phyloP scores from a whole-genome alignment of 2,113 vertebrate genomes.

The Macquaria ambigua region DNA sequence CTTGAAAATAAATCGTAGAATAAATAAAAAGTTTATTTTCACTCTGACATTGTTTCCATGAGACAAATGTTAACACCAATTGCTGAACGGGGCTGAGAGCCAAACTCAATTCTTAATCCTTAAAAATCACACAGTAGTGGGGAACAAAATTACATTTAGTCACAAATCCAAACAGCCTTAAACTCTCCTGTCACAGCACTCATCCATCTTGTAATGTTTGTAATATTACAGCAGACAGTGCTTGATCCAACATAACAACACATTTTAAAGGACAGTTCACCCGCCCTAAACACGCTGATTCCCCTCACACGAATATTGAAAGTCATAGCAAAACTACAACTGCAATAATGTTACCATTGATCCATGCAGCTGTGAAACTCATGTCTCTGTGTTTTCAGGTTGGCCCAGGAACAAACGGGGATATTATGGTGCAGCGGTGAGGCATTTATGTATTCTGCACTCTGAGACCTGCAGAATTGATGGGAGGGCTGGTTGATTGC shows the following conservation, averaged over 20 bases:
- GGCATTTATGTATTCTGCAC: constrained; percentile 51
- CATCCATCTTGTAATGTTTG: not conserved
- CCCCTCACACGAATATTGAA: not conserved
- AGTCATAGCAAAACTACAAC: not conserved
- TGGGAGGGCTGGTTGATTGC: constrained; percentile 58
- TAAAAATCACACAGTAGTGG: not conserved
- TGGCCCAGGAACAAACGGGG: constrained; percentile 35
- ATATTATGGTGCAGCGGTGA: constrained; percentile 20
- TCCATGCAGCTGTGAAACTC: constrained; percentile 4
- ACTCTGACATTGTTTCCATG: not conserved
- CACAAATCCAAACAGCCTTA: not conserved
- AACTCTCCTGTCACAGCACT: not conserved
- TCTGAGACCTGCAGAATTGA: constrained; percentile 60
- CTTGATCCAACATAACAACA: not conserved
- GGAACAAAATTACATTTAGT: not conserved
- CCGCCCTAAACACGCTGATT: not conserved
- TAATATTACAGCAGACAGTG: not conserved
- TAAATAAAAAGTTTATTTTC: constrained; percentile 16
- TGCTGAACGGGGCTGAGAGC: not conserved
- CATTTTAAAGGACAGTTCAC: not conserved
- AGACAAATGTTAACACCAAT: constrained; percentile 8
- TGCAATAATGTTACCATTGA: not conserved
- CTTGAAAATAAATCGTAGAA: not conserved
- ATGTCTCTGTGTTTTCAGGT: constrained; percentile 19
- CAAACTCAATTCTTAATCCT: constrained; percentile 25